These are phyloP conservation scores for Wasmannia auropunctata DNA, from an alignment of 1,140 invertebrate genomes.

Conservation along the genomic window DNA sequence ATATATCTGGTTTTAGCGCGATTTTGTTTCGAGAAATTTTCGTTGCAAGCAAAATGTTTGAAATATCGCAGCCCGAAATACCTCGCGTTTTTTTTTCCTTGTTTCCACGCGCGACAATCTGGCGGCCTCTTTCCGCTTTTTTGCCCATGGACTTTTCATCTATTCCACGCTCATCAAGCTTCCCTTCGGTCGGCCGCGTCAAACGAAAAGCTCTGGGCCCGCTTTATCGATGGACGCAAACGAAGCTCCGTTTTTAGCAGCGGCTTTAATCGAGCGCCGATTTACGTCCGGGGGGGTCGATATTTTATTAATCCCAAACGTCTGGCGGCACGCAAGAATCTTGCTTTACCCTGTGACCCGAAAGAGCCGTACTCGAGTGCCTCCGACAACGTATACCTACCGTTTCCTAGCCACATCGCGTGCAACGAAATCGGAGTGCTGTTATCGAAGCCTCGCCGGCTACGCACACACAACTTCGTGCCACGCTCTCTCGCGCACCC, in stretches of 20 bases:
- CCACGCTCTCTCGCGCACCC: too few species aligned
- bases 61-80: not conserved
- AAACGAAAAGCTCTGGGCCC: slow-evolving; percentile 51
- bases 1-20: not conserved
- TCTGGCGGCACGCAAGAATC: slow-evolving; percentile 36
- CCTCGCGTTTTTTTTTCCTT: not conserved
- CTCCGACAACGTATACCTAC: slow-evolving; percentile 6
- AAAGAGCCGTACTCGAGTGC: slow-evolving; percentile 13
- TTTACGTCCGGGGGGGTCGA: slow-evolving; percentile 39
- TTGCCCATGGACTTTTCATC: slow-evolving; percentile 35
- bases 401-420: slow-evolving; percentile 21
- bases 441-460: not conserved
- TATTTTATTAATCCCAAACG: slow-evolving; percentile 56
- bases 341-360: slow-evolving; percentile 9
- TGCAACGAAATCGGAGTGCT: slow-evolving; percentile 35
- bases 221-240: slow-evolving; percentile 14
- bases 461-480: not conserved
- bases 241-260: slow-evolving; percentile 30
- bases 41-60: not conserved
- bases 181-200: slow-evolving; percentile 30
- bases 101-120: not conserved
- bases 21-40: not conserved
- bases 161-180: slow-evolving; percentile 41
- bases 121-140: slow-evolving; percentile 5
- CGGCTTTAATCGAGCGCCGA: slow-evolving; percentile 37